phyloP scores from a whole-genome alignment of 2,797 vertebrate species.

The Danio albolineatus region DNA sequence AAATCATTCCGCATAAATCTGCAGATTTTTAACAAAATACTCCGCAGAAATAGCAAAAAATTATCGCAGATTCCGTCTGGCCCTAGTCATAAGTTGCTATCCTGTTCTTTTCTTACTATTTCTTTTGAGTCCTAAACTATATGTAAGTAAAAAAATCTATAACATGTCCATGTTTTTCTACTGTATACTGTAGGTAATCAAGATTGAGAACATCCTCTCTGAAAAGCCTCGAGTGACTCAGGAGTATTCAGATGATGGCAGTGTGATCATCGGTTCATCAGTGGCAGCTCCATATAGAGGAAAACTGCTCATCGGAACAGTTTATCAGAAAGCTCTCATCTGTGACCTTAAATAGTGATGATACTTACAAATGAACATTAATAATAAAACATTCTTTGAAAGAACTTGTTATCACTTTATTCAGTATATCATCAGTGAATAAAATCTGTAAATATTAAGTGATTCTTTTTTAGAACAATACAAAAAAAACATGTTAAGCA shows the following conservation, averaged over 20 bases:
- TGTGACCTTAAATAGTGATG: slow-evolving; percentile 78
- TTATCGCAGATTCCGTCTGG: no score
- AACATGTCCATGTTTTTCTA: background rate
- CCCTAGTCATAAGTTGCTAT: no score
- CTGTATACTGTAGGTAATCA: slow-evolving; percentile 63
- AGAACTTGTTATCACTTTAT: background rate
- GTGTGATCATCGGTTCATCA: slow-evolving; percentile 84
- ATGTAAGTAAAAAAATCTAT: no score
- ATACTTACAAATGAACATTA: background rate
- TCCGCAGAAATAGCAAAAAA: no score
- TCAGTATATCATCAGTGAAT: no score
- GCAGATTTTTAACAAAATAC: no score
- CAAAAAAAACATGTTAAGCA: no score
- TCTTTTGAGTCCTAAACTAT: no score
- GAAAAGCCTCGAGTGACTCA: slow-evolving; percentile 62
- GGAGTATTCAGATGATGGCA: slow-evolving; percentile 83
- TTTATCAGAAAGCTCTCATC: slow-evolving; percentile 88
- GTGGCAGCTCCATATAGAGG: slow-evolving; percentile 79
- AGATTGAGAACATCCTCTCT: slow-evolving; percentile 64
- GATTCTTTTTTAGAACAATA: no score
- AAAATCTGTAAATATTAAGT: no score
- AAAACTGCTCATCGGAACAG: slow-evolving; percentile 88
- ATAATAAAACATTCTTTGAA: background rate
- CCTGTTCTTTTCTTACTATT: no score
- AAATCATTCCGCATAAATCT: no score